Evolutionary conservation across 1,140 invertebrate species (phyloP), one percentile per base, ranked within the genome.

Genomic region (Bathynomus jamesi): DNA sequence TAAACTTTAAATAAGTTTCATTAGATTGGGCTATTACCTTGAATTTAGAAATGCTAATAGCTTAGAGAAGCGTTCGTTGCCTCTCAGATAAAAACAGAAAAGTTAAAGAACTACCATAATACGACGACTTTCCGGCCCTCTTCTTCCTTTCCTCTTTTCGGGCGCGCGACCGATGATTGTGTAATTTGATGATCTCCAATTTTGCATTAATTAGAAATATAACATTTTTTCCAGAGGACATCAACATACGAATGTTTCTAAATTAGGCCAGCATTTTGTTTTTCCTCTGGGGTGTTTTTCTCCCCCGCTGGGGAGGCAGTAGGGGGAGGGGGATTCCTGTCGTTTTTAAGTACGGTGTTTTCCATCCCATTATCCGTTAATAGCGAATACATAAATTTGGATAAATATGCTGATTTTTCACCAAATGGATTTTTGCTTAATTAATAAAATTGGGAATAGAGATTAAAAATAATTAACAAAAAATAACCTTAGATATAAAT

Each of bases 1-100:
- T 53, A 53, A 53, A 53, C 40, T 53, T 53, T 53, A 53, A 53
- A 53, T 53, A 53, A 53, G 40, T 53, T 53, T 53, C 40, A 53
- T 53, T 53, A 53, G 40, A 53, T 53, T 53, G 13, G 40, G 40
- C 40, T 21, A 53, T 53, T 53, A 53, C 40, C 32, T 40, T 40
- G 32, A 40, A 40, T 40, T 40, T 40, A 40, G 32, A 40, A 40
- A 40, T 40, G 32, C 32, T 40, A 40, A 40, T 40, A 40, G 32
- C 17, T 7, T 40, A 40, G 32, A 40, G 17, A n/a, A n/a, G n/a
- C n/a, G 32, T 40, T 17, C 17, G 32, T 40, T 8, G 32, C 7
- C 32, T n/a, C n/a, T n/a, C 32, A 8, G 32, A 40, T 40, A 40
- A 40, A 40, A 40, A 40, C 32, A 40, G 32, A 40, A 40, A 40